Conservation (phyloP, 2,888 invertebrate species). For the Noctuana brunneofusca region DNA sequence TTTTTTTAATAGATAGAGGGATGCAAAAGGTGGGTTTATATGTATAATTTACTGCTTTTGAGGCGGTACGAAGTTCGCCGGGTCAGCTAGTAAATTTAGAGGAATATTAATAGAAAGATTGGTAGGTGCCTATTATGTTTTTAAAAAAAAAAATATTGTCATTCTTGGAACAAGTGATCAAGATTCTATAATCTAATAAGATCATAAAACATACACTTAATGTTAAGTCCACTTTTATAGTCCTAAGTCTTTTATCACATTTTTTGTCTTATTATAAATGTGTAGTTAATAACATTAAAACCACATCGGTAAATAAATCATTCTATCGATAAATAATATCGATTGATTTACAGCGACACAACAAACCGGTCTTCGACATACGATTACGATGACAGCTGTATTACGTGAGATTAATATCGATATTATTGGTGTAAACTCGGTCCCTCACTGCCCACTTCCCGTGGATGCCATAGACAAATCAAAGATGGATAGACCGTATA, state of each 20-base stretch:
- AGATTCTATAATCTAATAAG: no score
- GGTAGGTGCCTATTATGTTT: no score
- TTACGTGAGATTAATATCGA: conserved; percentile 58
- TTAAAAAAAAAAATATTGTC: no score
- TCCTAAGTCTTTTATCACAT: not conserved
- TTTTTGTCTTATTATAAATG: not conserved
- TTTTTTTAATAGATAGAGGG: no score
- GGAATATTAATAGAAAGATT: no score
- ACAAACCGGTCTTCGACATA: conserved; percentile 26
- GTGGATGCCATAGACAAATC: conserved; percentile 29
- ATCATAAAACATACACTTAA: no score
- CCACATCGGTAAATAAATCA: conserved; percentile 17
- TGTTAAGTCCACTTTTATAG: no score
- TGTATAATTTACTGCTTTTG: no score
- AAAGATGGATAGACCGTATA: conserved; percentile 14
- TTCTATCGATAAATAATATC: conserved; percentile 31
- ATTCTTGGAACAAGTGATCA: no score
- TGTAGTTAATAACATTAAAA: not conserved
- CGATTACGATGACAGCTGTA: conserved; percentile 52
- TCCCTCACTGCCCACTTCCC: conserved; percentile 16
- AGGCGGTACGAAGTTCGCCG: no score
- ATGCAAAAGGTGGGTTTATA: no score
- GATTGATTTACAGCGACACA: conserved; percentile 28
- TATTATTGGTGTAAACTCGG: conserved; percentile 45
- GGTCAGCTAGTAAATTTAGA: no score